Base-by-base conservation (phyloP, 2,888 invertebrate species). In the Leucoma salicis region DNA sequence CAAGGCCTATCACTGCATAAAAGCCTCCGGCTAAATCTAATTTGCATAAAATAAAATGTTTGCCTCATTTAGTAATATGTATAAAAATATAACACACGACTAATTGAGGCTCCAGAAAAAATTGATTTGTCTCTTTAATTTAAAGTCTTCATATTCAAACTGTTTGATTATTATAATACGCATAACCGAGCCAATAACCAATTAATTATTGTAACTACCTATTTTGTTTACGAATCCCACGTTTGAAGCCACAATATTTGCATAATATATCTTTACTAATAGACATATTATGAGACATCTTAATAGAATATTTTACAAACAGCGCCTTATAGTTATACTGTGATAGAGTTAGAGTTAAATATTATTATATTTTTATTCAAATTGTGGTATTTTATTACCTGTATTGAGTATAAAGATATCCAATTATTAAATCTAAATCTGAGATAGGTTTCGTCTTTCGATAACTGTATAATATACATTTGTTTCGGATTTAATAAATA, bases 121-220 rank as follows among this genome's bases (percentile, higher is more conserved):
- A 62, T 63, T 53, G 49, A 55, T 57, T 50, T 46, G 46, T 57
- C 49, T 46, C 44, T 61, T 46, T 38, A 61, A 66, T 59, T 21
- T 43, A 39, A n/a, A n/a, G n/a, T n/a, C n/a, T n/a, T n/a, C n/a
- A n/a, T n/a, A n/a, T n/a, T n/a, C n/a, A n/a, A n/a, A n/a, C n/a
- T n/a, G 14, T 53, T 21, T 51, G 34, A 60, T 66, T 60, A 62
- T 21, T 49, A 47, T 51, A 42, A 49, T 54, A 34, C 51, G 33
- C 40, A 36, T 42, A 53, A 45, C 21, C 40, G 55, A 60, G 55
- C 60, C 52, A 57, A 57, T 58, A 56, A 60, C 62, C 64, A 60
- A 71, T 74, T 70, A 67, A 72, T 72, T 73, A 69, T 61, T 47
- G 47, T 64, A 65, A 71, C 54, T 57, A 53, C 55, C 49, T 59